phyloP scores from a whole-genome alignment of 2,797 vertebrate genomes.

The Crypturellus tataupa region DNA sequence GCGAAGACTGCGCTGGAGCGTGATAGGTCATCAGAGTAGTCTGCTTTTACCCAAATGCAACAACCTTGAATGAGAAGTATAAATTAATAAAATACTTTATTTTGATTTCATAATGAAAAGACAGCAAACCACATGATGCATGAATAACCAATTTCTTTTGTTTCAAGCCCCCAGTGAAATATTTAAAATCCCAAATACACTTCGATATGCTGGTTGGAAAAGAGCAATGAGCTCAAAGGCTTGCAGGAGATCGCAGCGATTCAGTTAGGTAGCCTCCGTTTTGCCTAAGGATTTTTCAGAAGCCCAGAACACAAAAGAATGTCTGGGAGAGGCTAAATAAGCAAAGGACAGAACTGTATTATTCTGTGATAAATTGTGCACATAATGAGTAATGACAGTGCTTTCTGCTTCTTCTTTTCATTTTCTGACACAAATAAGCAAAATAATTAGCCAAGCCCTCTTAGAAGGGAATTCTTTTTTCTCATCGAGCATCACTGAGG shows the following conservation, averaged over 20 bases:
- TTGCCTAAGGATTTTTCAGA: slow-evolving; percentile 53
- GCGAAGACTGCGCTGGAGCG: neutral
- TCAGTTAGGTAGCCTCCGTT: slow-evolving; percentile 22
- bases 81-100: neutral
- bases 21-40: neutral
- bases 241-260: neutral
- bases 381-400: slow-evolving; percentile 60
- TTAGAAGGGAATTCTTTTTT: slow-evolving; percentile 28
- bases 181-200: neutral
- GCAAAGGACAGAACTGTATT: slow-evolving; percentile 24
- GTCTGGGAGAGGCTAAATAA: slow-evolving; percentile 62
- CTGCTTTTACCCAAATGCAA: neutral
- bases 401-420: slow-evolving; percentile 66
- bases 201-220: neutral
- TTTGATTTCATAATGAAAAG: neutral
- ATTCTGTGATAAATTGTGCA: slow-evolving; percentile 56
- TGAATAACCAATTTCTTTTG: neutral
- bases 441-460: slow-evolving; percentile 63
- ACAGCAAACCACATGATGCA: neutral
- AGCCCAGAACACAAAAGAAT: slow-evolving; percentile 58
- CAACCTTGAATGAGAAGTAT: neutral
- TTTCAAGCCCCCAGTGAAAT: neutral
- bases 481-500: slow-evolving; percentile 26
- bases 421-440: slow-evolving; percentile 60
- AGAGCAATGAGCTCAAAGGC: neutral